phyloP scores from a whole-genome alignment of 2,797 vertebrate species.

The Picus viridis region DNA sequence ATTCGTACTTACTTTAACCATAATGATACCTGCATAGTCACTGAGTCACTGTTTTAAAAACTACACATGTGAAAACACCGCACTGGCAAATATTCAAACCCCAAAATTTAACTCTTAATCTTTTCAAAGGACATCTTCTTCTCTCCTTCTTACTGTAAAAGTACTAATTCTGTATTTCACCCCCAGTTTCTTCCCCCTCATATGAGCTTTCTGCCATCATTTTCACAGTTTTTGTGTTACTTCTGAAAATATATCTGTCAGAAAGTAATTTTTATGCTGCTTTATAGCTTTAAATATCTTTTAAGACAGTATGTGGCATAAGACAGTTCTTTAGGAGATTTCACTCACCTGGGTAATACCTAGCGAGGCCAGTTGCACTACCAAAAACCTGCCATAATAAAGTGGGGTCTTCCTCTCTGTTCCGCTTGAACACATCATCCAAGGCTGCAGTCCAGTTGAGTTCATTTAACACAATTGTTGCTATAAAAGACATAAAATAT shows the following conservation, averaged over 20 bases:
- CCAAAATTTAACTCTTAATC: neutral
- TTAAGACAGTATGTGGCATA: neutral
- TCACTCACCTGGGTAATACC: slow-evolving; percentile 88
- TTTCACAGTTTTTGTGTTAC: neutral
- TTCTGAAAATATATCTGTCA: neutral
- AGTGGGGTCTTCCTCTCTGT: slow-evolving; percentile 90
- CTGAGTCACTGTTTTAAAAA: neutral
- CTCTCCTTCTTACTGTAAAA: neutral
- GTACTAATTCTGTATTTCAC: neutral
- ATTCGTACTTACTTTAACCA: neutral
- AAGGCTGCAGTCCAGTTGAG: slow-evolving; percentile 93
- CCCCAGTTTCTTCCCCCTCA: neutral
- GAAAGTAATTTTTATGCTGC: neutral
- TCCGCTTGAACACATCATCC: slow-evolving; percentile 91
- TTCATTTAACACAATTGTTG: slow-evolving; percentile 94
- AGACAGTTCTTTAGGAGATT: neutral
- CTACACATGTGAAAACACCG: neutral
- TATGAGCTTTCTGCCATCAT: neutral
- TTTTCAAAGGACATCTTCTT: neutral
- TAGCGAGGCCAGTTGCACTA: slow-evolving; percentile 92
- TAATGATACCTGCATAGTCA: neutral
- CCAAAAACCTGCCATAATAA: slow-evolving; percentile 97
- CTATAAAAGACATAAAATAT: slow-evolving; percentile 71
- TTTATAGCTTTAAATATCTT: neutral
- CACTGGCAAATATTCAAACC: neutral